Conservation (phyloP, 2,113 vertebrate species). For the Oxygymnocypris stewartii region DNA sequence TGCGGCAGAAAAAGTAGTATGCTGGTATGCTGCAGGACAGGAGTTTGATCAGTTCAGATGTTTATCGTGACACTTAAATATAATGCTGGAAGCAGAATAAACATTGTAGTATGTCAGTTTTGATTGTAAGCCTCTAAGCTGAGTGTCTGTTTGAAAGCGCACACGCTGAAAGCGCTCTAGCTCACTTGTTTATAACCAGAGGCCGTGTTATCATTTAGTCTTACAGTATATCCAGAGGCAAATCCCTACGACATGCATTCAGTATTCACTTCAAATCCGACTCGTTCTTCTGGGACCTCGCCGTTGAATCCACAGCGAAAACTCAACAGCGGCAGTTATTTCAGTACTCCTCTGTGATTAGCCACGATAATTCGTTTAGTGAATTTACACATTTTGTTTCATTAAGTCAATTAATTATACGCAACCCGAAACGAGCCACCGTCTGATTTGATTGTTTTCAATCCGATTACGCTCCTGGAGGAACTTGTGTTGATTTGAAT, state of each 20-base stretch:
- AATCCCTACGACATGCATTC: constrained; percentile 11
- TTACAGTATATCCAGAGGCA: constrained; percentile 28
- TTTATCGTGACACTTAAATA: neutral
- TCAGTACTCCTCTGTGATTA: constrained; percentile 79
- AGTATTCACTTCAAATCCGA: neutral
- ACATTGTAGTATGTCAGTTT: no score
- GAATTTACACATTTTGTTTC: constrained; percentile 69
- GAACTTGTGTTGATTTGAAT: constrained; percentile 12
- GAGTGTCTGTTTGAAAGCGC: neutral
- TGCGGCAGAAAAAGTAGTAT: neutral
- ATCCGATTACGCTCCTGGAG: constrained; percentile 61
- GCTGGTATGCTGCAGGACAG: neutral
- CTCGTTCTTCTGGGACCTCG: constrained; percentile 55
- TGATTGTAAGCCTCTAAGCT: neutral
- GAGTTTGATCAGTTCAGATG: neutral
- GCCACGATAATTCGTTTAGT: constrained; percentile 76
- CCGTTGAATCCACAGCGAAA: constrained; percentile 61
- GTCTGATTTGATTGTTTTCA: constrained; percentile 72
- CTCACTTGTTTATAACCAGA: constrained; percentile 20
- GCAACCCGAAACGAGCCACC: constrained; percentile 73
- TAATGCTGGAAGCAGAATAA: neutral
- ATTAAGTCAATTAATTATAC: constrained; percentile 77
- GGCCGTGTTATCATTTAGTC: constrained; percentile 27
- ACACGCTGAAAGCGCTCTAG: neutral
- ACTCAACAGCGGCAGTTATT: constrained; percentile 76